Conservation (phyloP, 2,888 invertebrate genomes). For the Bombyx huttoni region DNA sequence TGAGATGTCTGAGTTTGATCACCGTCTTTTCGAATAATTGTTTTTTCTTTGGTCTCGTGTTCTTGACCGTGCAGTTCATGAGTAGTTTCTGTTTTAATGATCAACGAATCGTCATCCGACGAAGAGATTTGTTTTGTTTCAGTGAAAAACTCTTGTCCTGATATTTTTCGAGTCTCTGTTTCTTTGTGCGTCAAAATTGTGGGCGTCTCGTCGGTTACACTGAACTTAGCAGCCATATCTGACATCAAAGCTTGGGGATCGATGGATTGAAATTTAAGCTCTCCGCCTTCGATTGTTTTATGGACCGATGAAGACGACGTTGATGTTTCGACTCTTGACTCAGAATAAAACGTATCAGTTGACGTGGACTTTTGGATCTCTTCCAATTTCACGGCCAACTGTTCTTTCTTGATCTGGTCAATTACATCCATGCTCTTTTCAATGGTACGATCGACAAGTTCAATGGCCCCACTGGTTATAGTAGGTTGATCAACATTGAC, state of each 20-base stretch:
- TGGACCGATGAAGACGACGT: slow-evolving; percentile 59
- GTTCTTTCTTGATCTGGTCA: slow-evolving; percentile 57
- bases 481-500: slow-evolving; percentile 68
- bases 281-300: slow-evolving; percentile 44
- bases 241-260: slow-evolving; percentile 55
- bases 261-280: slow-evolving; percentile 51
- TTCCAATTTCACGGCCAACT: slow-evolving; percentile 55
- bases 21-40: slow-evolving; percentile 51
- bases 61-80: slow-evolving; percentile 62
- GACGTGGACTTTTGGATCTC: slow-evolving; percentile 47
- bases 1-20: slow-evolving; percentile 65
- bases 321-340: slow-evolving; percentile 54
- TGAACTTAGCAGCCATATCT: slow-evolving; percentile 54
- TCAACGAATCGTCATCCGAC: slow-evolving; percentile 59
- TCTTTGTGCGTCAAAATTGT: slow-evolving; percentile 67
- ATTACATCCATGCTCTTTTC: slow-evolving; percentile 57
- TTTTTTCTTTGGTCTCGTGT: slow-evolving; percentile 64
- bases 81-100: slow-evolving; percentile 62
- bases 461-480: slow-evolving; percentile 67
- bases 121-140: slow-evolving; percentile 65
- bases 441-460: slow-evolving; percentile 64
- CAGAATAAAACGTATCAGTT: slow-evolving; percentile 50
- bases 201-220: slow-evolving; percentile 38
- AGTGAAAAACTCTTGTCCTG: slow-evolving; percentile 60
- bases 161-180: slow-evolving; percentile 62